Conservation (phyloP, 2,797 vertebrate genomes). For the Rhincodon typus region DNA sequence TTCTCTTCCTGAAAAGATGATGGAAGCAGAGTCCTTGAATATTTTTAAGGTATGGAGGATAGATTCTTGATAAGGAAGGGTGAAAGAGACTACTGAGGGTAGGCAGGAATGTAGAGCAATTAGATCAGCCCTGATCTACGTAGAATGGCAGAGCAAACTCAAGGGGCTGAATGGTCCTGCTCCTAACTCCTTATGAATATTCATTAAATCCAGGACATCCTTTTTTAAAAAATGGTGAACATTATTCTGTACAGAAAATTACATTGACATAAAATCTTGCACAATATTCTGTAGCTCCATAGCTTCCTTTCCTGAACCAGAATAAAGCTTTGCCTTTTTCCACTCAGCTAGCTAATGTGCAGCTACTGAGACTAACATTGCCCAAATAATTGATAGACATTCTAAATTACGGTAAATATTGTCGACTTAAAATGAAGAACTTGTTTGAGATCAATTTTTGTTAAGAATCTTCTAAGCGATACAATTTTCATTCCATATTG, state of each 20-base stretch:
- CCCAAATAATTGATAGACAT: not conserved
- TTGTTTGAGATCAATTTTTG: not conserved
- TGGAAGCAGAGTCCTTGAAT: too few species aligned
- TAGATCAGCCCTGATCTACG: too few species aligned
- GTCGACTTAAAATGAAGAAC: not conserved
- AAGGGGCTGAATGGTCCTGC: too few species aligned
- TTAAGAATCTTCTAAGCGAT: not conserved
- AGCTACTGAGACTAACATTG: not conserved
- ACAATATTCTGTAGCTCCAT: not conserved
- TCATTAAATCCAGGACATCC: too few species aligned
- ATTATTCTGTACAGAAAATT: not conserved
- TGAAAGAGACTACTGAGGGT: too few species aligned
- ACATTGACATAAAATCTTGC: not conserved
- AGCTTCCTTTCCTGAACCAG: not conserved
- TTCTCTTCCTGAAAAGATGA: too few species aligned
- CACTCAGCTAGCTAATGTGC: not conserved
- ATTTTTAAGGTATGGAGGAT: too few species aligned
- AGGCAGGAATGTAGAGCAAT: too few species aligned
- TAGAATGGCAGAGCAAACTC: too few species aligned
- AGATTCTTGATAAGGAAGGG: too few species aligned
- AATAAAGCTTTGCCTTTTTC: not conserved
- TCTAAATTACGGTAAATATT: not conserved
- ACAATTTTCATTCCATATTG: not conserved
- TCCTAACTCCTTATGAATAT: too few species aligned
- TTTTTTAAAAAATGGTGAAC: not conserved